phyloP scores from a whole-genome alignment of 2,113 vertebrate species.

The Oreochromis spilurus region DNA sequence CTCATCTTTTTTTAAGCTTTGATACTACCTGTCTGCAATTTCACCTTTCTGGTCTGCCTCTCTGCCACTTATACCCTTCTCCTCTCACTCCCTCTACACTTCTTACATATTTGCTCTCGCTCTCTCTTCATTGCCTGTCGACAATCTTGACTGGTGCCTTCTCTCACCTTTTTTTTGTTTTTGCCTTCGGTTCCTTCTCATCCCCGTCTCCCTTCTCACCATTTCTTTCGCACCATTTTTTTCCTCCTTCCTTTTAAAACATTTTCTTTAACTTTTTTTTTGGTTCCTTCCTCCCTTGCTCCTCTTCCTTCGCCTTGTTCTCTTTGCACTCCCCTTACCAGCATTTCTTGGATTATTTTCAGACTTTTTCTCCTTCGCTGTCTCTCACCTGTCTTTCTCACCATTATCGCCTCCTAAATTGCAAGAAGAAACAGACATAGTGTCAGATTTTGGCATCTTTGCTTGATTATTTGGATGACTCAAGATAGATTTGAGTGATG shows the following conservation, averaged over 20 bases:
- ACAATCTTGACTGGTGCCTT: background rate
- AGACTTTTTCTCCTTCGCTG: background rate
- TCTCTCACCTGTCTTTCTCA: background rate
- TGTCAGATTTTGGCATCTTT: background rate
- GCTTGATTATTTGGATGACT: background rate
- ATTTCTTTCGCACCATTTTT: background rate
- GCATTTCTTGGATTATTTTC: background rate
- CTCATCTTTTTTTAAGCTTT: slow-evolving; percentile 27
- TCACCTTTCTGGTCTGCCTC: background rate
- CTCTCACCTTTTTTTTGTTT: background rate
- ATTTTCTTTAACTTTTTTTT: background rate
- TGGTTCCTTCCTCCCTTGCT: background rate
- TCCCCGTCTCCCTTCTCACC: background rate
- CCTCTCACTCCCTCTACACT: background rate
- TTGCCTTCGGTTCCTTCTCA: background rate
- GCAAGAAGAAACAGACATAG: background rate
- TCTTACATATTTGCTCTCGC: background rate
- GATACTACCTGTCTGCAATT: slow-evolving; percentile 18
- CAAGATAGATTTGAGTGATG: background rate
- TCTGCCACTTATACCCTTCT: background rate
- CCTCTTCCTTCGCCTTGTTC: background rate
- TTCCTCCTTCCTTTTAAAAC: background rate
- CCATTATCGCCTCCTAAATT: background rate
- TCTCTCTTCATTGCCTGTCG: background rate
- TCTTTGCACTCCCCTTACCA: background rate